These are phyloP conservation scores for Cataglyphis altisquamis DNA, from an alignment of 2,888 invertebrate species.

Conservation along the genomic window DNA sequence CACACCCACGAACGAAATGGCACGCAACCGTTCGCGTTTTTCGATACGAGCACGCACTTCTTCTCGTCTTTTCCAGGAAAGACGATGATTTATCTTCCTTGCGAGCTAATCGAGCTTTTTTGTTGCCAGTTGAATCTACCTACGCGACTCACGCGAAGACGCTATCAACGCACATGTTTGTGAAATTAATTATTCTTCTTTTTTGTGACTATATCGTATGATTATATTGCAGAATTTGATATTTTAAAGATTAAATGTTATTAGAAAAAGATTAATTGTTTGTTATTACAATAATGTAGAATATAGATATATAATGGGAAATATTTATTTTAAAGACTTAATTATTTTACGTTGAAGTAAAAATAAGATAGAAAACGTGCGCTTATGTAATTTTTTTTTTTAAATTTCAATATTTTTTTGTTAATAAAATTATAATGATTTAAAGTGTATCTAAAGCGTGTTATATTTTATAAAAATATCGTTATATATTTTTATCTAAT, in stretches of 20 bases:
- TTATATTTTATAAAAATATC: not conserved
- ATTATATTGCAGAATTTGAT: not conserved
- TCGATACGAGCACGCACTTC: slow-evolving; percentile 26
- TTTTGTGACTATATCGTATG: not conserved
- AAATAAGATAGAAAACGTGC: not conserved
- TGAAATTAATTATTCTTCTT: slow-evolving; percentile 17
- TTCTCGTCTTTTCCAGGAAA: slow-evolving; percentile 5
- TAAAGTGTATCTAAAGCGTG: not conserved
- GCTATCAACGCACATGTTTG: slow-evolving; percentile 11
- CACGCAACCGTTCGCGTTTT: slow-evolving; percentile 36
- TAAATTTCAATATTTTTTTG: not conserved
- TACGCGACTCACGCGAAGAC: slow-evolving; percentile 42
- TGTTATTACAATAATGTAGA: not conserved
- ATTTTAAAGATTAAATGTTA: not conserved
- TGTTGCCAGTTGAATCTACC: slow-evolving; percentile 10
- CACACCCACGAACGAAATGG: slow-evolving; percentile 36
- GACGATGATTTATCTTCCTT: slow-evolving; percentile 39
- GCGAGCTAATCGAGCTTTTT: slow-evolving; percentile 3
- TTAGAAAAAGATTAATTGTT: not conserved
- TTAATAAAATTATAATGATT: not conserved
- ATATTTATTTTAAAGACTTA: not conserved
- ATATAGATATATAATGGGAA: not conserved
- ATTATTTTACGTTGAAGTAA: not conserved
- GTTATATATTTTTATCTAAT: not conserved
- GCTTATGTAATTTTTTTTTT: not conserved